phyloP scores from a whole-genome alignment of 1,140 invertebrate species.

The Yoshiicerus persimilis region DNA sequence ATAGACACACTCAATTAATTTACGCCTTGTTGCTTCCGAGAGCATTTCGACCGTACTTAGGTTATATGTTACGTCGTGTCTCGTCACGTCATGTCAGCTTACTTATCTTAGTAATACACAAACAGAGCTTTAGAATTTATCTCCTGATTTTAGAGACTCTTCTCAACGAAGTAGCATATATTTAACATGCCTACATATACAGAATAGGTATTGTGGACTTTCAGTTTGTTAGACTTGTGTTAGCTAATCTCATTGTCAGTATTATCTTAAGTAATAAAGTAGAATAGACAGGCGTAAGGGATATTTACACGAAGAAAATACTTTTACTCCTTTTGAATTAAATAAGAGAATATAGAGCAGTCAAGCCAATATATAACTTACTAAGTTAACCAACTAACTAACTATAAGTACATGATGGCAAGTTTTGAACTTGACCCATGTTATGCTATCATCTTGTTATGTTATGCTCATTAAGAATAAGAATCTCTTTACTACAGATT shows the following conservation, averaged over 20 bases:
- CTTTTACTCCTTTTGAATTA: background rate
- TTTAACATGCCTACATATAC: background rate
- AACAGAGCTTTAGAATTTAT: background rate
- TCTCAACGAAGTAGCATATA: background rate
- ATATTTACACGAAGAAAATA: background rate
- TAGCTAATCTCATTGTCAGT: conserved; percentile 13
- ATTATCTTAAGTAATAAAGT: conserved; percentile 5
- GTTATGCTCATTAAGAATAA: background rate
- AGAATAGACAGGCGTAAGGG: background rate
- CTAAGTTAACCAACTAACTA: too few relatives aligned
- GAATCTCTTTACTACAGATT: background rate
- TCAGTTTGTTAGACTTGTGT: background rate
- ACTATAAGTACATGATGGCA: background rate
- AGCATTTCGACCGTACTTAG: background rate
- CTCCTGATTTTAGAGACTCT: background rate
- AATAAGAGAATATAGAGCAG: background rate
- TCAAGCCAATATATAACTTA: background rate
- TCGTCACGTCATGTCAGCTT: conserved; percentile 17
- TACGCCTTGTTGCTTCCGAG: conserved; percentile 17
- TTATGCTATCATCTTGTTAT: background rate
- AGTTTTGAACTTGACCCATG: background rate
- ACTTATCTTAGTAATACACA: background rate
- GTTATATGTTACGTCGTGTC: background rate
- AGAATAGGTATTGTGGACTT: background rate
- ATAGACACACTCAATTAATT: conserved; percentile 21